Conservation (phyloP, 2,797 vertebrate species). For the Acanthurus leucopareius region DNA sequence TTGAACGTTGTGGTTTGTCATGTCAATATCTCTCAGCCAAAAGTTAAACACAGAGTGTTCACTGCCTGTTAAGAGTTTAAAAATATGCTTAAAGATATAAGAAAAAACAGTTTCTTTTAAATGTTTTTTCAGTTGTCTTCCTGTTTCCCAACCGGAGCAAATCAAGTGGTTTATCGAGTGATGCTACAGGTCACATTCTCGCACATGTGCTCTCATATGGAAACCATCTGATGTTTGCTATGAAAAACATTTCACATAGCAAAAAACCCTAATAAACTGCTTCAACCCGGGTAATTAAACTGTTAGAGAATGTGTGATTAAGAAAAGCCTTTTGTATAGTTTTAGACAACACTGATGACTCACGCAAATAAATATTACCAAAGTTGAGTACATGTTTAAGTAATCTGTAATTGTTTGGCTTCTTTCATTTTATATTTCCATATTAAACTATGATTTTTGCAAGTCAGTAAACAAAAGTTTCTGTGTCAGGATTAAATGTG, state of each 20-base stretch:
- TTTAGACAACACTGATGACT: slow-evolving; percentile 1
- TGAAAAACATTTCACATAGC: slow-evolving; percentile 36
- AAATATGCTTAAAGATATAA: neutral
- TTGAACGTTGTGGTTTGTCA: slow-evolving; percentile 1
- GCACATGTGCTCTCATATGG: slow-evolving; percentile 14
- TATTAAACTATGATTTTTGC: neutral
- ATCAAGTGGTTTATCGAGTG: slow-evolving; percentile 22
- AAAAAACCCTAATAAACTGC: neutral
- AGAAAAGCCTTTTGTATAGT: neutral
- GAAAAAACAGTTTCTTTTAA: neutral
- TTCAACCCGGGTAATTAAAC: neutral
- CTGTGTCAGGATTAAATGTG: slow-evolving; percentile 17
- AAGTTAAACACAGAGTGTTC: neutral
- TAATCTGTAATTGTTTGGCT: neutral
- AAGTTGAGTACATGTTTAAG: neutral
- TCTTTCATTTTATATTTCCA: neutral
- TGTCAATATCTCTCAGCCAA: neutral
- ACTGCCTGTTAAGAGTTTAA: neutral
- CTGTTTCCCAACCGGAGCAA: slow-evolving; percentile 25
- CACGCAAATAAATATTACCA: neutral
- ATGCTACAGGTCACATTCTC: slow-evolving; percentile 21
- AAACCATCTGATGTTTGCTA: slow-evolving; percentile 43
- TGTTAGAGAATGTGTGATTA: neutral
- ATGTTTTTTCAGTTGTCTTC: neutral
- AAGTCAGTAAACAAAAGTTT: neutral